phyloP scores from a whole-genome alignment of 2,113 vertebrate species.

The Machaerirhynchus nigripectus region DNA sequence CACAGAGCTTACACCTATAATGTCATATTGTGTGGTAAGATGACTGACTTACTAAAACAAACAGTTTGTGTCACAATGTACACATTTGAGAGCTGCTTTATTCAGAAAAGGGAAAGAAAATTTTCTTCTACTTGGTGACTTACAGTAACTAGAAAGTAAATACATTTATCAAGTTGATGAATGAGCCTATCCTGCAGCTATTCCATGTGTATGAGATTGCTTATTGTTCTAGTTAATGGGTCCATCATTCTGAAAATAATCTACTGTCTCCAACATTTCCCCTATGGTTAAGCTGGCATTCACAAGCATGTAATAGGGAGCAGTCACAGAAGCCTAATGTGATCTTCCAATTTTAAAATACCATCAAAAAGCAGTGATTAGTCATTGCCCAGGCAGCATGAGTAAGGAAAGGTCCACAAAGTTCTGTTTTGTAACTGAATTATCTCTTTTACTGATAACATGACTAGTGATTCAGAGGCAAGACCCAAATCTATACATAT shows the following conservation, averaged over 20 bases:
- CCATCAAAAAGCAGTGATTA: conserved; percentile 14
- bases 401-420: conserved; percentile 20
- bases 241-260: conserved; percentile 48
- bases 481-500: neutral
- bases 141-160: conserved; percentile 37
- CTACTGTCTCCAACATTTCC: neutral
- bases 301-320: neutral
- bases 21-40: neutral
- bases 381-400: neutral
- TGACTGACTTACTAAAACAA: neutral
- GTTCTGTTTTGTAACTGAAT: neutral
- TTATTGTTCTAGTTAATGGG: conserved; percentile 49
- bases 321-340: neutral
- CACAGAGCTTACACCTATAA: neutral
- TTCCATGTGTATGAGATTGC: neutral
- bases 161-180: conserved; percentile 44
- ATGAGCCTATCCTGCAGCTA: conserved; percentile 17
- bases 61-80: neutral
- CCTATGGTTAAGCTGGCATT: conserved; percentile 4
- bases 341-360: conserved; percentile 36
- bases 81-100: neutral
- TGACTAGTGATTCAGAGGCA: conserved; percentile 24
- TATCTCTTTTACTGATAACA: neutral
- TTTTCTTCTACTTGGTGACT: neutral
- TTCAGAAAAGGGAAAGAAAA: neutral